phyloP scores from a whole-genome alignment of 2,113 vertebrate species.

The Platysteira castanea region DNA sequence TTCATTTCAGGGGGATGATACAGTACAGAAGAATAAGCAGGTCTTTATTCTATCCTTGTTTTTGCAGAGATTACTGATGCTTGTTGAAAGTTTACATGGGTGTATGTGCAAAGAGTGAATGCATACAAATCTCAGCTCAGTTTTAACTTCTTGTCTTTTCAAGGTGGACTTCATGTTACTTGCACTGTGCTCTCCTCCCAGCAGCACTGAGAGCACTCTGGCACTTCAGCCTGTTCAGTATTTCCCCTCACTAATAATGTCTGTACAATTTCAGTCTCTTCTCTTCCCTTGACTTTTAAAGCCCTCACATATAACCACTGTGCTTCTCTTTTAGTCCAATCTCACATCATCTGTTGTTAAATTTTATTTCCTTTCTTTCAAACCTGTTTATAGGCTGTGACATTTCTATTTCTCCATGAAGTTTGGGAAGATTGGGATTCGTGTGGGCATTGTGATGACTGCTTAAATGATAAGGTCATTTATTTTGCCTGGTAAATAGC shows the following conservation, averaged over 20 bases:
- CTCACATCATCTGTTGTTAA: background rate
- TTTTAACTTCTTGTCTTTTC: background rate
- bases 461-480: background rate
- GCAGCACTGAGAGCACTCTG: background rate
- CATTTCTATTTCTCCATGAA: background rate
- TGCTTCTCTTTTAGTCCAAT: background rate
- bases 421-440: conserved; percentile 12
- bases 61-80: background rate
- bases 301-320: background rate
- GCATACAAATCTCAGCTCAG: background rate
- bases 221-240: background rate
- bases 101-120: background rate
- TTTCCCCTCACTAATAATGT: background rate
- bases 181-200: background rate
- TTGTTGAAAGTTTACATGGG: background rate
- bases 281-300: background rate
- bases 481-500: conserved; percentile 7
- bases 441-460: background rate
- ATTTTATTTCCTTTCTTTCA: conserved; percentile 23
- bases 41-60: background rate
- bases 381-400: conserved; percentile 14
- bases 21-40: background rate
- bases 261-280: background rate
- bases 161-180: background rate
- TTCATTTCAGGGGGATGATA: background rate